Conservation (phyloP, 92 coral and sea anemone species). For the Phenganax marumi region DNA sequence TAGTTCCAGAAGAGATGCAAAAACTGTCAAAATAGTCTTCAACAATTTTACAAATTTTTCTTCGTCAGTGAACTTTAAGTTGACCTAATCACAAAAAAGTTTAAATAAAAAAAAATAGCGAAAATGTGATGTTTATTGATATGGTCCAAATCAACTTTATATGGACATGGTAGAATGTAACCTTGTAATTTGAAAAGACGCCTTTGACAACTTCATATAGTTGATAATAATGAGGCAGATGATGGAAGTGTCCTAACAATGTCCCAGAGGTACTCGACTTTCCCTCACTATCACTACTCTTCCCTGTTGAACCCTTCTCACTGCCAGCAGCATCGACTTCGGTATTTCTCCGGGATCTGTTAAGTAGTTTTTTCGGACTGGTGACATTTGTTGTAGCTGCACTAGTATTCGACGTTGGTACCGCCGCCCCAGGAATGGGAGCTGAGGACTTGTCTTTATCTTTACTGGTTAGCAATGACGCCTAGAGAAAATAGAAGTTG, state of each 20-base stretch:
- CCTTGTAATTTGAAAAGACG: conserved; percentile 81
- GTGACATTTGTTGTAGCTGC: conserved; percentile 54
- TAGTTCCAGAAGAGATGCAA: conserved; percentile 80
- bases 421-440: conserved; percentile 55
- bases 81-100: conserved; percentile 47
- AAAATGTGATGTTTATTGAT: not conserved
- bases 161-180: not conserved
- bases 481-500: conserved; percentile 35
- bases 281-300: conserved; percentile 53
- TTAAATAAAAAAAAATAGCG: not conserved
- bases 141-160: not conserved
- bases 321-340: conserved; percentile 64
- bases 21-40: conserved; percentile 62
- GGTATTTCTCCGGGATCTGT: conserved; percentile 71
- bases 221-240: conserved; percentile 83
- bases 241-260: conserved; percentile 75
- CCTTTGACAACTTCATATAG: conserved; percentile 86
- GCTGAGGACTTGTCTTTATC: conserved; percentile 73
- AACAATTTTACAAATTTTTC: conserved; percentile 86
- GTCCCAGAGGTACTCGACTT: conserved; percentile 64
- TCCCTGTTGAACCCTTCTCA: conserved; percentile 63
- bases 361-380: conserved; percentile 82
- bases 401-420: conserved; percentile 55
- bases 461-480: conserved; percentile 74
- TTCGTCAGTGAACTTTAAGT: conserved; percentile 55